Evolutionary conservation across 2,797 vertebrate species (phyloP), one percentile per base, ranked within the genome.

Genomic region (Diplodus puntazzo): DNA sequence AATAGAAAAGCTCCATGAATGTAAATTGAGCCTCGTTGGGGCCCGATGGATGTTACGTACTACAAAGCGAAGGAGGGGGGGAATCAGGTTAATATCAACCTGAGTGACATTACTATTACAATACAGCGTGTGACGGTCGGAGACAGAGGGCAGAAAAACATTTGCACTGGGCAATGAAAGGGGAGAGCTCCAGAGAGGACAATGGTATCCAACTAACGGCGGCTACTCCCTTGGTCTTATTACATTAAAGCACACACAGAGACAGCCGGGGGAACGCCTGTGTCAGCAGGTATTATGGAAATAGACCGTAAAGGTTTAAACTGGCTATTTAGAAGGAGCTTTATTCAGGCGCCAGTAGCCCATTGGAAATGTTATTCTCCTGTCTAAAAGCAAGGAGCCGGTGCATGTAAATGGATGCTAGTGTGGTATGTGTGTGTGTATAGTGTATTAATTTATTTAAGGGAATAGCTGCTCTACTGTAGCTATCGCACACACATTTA

Each of bases 1-100:
- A 95, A 96, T 95, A 95, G 87, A 96, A 94, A 94, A 93, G 87
- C 92, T 90, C 90, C 93, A 91, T 94, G 93, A 92, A 96, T 95
- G 93, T 90, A 94, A 95, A 95, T 95, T 78, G 83, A 75, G 85
- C 72, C 85, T 91, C 90, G 89, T 81, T 85, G 62, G 75, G 81
- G 73, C 69, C 55, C 55, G 63, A 77, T 64, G 84, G 81, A 81
- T 85, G 90, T 85, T 89, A 66, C 71, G 87, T 81, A 88, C 75
- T 75, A 78, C 80, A 83, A 84, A 81, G 82, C 80, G 73, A 88
- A 7, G 34, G 90, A 80, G 64, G 64, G 39, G 52, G 64, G 76
- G 84, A 89, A 90, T 90, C 77, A 86, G 86, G 91, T 92, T 92
- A 92, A 92, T 88, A 91, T 79, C 85, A 89, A 84, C 80, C 72